Evolutionary conservation across 2,888 invertebrate genomes (phyloP), one percentile per base, ranked within the genome.

Genomic region (Microctonus hyperodae): DNA sequence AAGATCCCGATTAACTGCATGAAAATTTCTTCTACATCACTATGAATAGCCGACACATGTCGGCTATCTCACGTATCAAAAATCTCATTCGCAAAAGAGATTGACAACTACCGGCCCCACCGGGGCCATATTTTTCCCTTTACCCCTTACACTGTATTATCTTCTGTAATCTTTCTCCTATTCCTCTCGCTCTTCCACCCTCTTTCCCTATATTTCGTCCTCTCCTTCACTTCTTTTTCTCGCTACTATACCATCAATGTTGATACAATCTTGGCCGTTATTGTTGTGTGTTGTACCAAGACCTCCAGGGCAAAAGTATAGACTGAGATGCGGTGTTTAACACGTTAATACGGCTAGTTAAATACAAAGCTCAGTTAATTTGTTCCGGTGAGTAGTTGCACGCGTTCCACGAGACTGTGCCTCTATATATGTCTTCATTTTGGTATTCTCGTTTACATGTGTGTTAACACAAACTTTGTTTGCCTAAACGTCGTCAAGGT

Each of bases 321-420:
- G 22, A 56, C 58, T 31, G 60, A 58, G 67, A 70, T 64, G 63
- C 70, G 70, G 69, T 69, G 69, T 75, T 76, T 75, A 76, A 74
- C 73, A 70, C 71, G 66, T 73, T 73, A 76, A 76, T 75, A 75
- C 75, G 73, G 73, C 74, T 75, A 73, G 75, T 77, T 76, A 74
- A 74, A 76, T 76, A 76, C 74, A 72, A 77, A 77, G 78, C 75
- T 78, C 73, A 72, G 74, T 74, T 78, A 77, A 78, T 78, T 78
- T 77, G 78, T 78, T 77, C 72, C 77, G 78, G 73, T 75, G 70
- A 67, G 70, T 73, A 62, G 73, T 71, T 73, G 66, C 69, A 60
- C 72, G 73, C 71, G 64, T 70, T 70, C 69, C 58, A 70, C 51
- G 64, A 56, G 61, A 55, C 50, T 50, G 11, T 6, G 10, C 67